Conservation (phyloP, 1,140 invertebrate genomes). For the Oedothorax gibbosus region DNA sequence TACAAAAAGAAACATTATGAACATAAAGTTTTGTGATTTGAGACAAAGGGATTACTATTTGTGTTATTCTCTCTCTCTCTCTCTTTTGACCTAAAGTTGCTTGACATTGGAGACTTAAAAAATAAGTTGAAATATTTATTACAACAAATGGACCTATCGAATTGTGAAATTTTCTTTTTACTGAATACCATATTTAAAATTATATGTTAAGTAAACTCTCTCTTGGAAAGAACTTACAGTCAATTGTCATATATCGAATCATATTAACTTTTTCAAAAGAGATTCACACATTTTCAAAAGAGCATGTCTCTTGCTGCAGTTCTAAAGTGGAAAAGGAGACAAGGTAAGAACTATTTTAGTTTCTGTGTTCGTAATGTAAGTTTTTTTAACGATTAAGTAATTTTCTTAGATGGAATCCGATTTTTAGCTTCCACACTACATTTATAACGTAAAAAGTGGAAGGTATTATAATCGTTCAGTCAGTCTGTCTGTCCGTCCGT, state of each 20-base stretch:
- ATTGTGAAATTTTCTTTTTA: not conserved
- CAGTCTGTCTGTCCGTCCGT: no score
- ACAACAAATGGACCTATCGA: not conserved
- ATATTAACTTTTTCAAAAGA: not conserved
- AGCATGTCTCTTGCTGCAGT: conserved; percentile 36
- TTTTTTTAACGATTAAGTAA: no score
- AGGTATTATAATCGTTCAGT: no score
- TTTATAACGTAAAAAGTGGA: no score
- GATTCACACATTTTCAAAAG: not conserved
- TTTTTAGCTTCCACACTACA: no score
- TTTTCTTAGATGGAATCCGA: no score
- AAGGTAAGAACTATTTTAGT: conserved; percentile 30
- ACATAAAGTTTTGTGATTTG: no score
- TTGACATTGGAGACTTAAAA: not conserved
- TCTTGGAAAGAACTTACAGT: not conserved
- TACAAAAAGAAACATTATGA: no score
- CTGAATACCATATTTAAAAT: not conserved
- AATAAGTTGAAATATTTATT: not conserved
- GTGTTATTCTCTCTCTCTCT: no score
- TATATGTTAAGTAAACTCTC: not conserved
- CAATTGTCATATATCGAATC: not conserved
- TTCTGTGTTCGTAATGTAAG: no score
- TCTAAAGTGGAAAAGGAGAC: conserved; percentile 33
- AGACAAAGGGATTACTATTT: no score
- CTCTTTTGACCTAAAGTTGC: no score